Percentiles rank a stretch among this genome's conserved stretches.
Evolutionary conservation across 2,797 vertebrate genomes (phyloP).

Genomic region (Vultur gryphus): DNA sequence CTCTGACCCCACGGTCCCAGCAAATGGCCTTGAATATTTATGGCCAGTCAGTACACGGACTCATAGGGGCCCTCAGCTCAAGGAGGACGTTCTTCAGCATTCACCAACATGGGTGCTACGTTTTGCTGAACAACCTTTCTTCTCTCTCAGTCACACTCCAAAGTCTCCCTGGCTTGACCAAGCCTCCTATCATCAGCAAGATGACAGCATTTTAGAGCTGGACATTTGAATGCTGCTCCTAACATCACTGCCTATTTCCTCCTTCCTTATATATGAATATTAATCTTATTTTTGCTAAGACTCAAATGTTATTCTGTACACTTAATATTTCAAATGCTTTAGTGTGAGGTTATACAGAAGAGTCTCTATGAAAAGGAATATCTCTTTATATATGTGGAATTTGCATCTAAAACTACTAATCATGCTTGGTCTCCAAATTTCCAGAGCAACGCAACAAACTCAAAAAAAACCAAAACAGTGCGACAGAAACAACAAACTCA

Average conservation of each 20-base stretch:
- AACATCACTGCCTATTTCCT: background rate
- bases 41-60: background rate
- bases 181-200: background rate
- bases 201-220: background rate
- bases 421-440: background rate
- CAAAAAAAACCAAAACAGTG: background rate
- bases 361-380: background rate
- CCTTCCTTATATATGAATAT: background rate
- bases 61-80: background rate
- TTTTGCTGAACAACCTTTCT: background rate
- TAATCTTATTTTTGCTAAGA: background rate
- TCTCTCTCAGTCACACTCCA: background rate
- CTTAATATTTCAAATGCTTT: background rate
- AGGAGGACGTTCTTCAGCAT: background rate
- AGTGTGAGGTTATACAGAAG: background rate
- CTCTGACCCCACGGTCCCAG: background rate
- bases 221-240: background rate
- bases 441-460: background rate
- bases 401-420: background rate
- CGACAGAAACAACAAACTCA: background rate
- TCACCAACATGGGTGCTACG: rapidly evolving
- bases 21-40: background rate
- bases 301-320: background rate
- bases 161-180: background rate
- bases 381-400: background rate